Evolutionary conservation across 2,797 vertebrate species (phyloP).

Genomic region (Dendrocincla fuliginosa): DNA sequence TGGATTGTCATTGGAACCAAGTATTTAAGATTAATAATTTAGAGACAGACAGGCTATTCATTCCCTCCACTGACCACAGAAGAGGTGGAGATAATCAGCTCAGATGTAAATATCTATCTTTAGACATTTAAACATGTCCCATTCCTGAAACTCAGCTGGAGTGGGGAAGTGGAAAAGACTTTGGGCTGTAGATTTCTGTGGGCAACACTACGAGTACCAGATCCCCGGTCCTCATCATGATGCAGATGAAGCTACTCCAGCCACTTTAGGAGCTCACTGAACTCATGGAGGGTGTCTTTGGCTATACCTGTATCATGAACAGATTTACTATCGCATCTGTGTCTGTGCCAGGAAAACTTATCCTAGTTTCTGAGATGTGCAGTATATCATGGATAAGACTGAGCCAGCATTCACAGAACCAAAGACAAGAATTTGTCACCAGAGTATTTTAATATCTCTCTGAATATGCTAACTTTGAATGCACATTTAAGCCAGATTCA

Average conservation of each 20-base stretch:
- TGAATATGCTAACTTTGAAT: not conserved
- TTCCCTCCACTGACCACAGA: not conserved
- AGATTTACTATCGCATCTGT: not conserved
- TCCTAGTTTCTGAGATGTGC: not conserved
- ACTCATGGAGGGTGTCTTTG: not conserved
- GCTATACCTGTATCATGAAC: not conserved
- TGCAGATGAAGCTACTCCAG: not conserved
- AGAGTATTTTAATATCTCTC: not conserved
- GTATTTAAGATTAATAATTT: not conserved
- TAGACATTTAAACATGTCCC: not conserved
- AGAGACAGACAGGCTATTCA: not conserved
- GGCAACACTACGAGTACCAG: not conserved
- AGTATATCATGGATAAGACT: not conserved
- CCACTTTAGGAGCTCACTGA: not conserved
- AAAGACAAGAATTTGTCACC: not conserved
- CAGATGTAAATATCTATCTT: not conserved
- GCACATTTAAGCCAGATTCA: not conserved
- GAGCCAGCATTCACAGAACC: not conserved
- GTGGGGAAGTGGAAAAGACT: not conserved
- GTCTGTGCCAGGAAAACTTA: not conserved
- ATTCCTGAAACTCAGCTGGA: not conserved
- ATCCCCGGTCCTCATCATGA: not conserved
- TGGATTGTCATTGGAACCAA: not conserved
- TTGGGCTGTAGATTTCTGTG: not conserved
- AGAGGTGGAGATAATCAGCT: not conserved